phyloP scores from a whole-genome alignment of 2,888 invertebrate species.

The Hirtodrosophila cameraria region DNA sequence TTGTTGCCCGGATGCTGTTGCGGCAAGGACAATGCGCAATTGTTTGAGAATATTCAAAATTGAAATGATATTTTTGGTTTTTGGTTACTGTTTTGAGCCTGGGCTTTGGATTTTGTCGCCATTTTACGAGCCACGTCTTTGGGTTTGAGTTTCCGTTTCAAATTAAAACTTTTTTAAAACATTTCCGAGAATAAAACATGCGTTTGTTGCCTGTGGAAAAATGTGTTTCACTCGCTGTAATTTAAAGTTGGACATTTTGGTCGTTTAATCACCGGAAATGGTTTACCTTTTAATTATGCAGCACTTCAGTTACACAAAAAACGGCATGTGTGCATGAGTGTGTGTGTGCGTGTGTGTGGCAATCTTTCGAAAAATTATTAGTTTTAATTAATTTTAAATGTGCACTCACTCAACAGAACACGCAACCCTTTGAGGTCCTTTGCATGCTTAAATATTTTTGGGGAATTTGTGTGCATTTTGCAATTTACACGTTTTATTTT shows the following conservation, averaged over 20 bases:
- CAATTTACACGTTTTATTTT: too few relatives aligned
- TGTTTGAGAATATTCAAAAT: conserved; percentile 26
- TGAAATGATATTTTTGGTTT: conserved; percentile 13
- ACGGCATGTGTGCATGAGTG: too few relatives aligned
- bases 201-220: neutral
- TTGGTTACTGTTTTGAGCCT: conserved; percentile 2
- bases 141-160: conserved; percentile 57
- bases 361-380: conserved; percentile 54
- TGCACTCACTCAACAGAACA: conserved; percentile 36
- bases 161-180: conserved; percentile 57
- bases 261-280: conserved; percentile 45
- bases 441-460: conserved; percentile 13
- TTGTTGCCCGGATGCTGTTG: conserved; percentile 36
- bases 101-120: neutral
- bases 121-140: conserved; percentile 4
- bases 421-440: conserved; percentile 24
- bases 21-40: conserved; percentile 47
- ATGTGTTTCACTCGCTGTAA: conserved; percentile 29
- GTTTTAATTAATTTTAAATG: conserved; percentile 65
- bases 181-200: conserved; percentile 11
- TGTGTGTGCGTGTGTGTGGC: neutral
- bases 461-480: neutral
- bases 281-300: conserved; percentile 52
- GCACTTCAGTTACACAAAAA: conserved; percentile 12
- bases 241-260: conserved; percentile 15